Evolutionary conservation across 2,888 invertebrate genomes (phyloP), one percentile per base, ranked within the genome.

Genomic region (Cheilosia soror): DNA sequence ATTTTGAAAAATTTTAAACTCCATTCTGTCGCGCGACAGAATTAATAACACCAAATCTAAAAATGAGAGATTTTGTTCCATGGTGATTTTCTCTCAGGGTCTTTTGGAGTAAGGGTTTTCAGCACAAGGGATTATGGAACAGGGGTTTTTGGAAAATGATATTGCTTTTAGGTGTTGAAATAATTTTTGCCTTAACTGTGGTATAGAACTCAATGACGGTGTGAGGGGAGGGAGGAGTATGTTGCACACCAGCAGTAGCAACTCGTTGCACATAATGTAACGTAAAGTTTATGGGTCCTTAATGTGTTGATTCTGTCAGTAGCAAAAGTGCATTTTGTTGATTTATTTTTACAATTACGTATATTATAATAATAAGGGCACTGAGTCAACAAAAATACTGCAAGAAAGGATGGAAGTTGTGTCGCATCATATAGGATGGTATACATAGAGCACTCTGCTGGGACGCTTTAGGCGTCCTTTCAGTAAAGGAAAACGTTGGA

Each of bases 281-380:
- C 85, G 76, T 31, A 85, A 85, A 85, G 81, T 85, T 85, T 85
- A 85, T 81, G 85, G 76, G 72, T 77, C 76, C 85, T 85, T 85
- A 85, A 85, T 85, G 85, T 85, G 85, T 85, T 85, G 85, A 85
- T 81, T 81, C 85, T 85, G 85, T 85, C 85, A 85, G 76, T 44
- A 72, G 72, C 85, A 81, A 85, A 81, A 81, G 85, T 85, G 85
- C 85, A 81, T 85, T 76, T 66, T 72, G 76, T 85, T 81, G 85
- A 85, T 85, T 81, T 85, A 85, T 85, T 85, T 81, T 85, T 68
- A 44, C 77, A 76, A 81, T 81, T 81, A 76, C 66, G 63, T 77
- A 72, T 76, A 76, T 71, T 81, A 85, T 81, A 72, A 85, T 81
- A 81, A 85, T 81, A 85, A 81, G 80, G 80, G 71, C 80, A 85